Conservation (phyloP, 2,888 invertebrate species). For the Caenorhabditis japonica region DNA sequence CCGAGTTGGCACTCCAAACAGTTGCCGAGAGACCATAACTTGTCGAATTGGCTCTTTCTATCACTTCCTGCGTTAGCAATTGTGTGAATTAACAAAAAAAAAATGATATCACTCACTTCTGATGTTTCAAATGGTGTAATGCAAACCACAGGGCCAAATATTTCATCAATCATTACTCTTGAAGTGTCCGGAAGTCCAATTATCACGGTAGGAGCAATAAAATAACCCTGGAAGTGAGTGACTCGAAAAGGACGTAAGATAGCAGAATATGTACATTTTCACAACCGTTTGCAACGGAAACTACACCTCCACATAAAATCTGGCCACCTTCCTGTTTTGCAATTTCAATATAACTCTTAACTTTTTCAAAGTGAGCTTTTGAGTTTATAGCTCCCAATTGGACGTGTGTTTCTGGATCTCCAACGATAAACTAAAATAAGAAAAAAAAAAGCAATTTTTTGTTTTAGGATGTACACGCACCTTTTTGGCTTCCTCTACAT, state of each 20-base stretch:
- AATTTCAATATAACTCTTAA: constrained; percentile 69
- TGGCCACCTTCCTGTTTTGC: constrained; percentile 79
- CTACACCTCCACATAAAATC: constrained; percentile 78
- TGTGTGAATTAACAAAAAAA: neutral
- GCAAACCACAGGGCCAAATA: constrained; percentile 81
- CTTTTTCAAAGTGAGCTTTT: constrained; percentile 79
- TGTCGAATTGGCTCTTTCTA: constrained; percentile 79
- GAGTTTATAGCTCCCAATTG: constrained; percentile 80
- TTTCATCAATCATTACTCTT: constrained; percentile 80
- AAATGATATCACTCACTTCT: constrained; percentile 45
- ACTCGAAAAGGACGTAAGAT: neutral
- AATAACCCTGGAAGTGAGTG: constrained; percentile 79
- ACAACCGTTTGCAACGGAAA: constrained; percentile 75
- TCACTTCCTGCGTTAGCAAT: constrained; percentile 75
- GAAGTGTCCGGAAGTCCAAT: constrained; percentile 78
- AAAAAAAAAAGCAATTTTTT: constrained; percentile 1
- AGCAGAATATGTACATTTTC: constrained; percentile 70
- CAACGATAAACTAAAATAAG: constrained; percentile 62
- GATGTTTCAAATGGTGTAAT: constrained; percentile 75
- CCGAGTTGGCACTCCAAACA: constrained; percentile 79
- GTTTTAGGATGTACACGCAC: constrained; percentile 43
- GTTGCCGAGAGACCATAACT: constrained; percentile 80
- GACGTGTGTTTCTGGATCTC: constrained; percentile 60
- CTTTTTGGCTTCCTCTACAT: constrained; percentile 70
- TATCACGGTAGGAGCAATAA: constrained; percentile 79